Percentiles rank a stretch among this genome's conserved stretches.
These are phyloP conservation scores for Megaustenia siamemsis DNA, from an alignment of 2,888 invertebrate genomes.

Conservation along the genomic window DNA sequence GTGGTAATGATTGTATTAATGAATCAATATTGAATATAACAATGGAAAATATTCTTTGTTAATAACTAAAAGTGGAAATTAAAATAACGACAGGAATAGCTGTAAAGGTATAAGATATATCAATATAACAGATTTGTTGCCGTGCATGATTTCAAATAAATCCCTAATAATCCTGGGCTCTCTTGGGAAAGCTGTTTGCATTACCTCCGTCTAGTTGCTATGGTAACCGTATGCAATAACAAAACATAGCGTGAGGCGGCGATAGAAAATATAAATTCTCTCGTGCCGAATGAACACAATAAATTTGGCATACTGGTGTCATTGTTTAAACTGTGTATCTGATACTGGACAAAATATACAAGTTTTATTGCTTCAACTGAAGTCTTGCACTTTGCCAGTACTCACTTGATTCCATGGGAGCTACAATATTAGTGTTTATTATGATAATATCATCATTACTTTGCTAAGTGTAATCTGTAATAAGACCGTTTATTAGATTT, in stretches of 20 bases:
- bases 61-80: no score
- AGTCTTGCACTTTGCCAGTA: background rate
- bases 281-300: background rate
- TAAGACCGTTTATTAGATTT: no score
- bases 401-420: background rate
- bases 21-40: no score
- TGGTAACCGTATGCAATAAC: conserved; percentile 13
- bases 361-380: background rate
- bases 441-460: no score
- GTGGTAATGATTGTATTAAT: no score
- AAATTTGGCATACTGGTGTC: background rate
- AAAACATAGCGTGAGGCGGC: background rate
- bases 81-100: no score
- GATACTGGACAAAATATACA: background rate
- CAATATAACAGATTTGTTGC: no score
- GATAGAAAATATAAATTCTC: conserved; percentile 29
- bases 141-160: no score
- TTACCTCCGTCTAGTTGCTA: conserved; percentile 10
- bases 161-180: background rate
- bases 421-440: no score
- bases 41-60: no score
- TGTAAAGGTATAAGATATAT: no score
- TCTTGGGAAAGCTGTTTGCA: background rate
- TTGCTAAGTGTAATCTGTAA: no score
- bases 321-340: background rate